Evolutionary conservation across 2,888 invertebrate species (phyloP), one percentile per base, ranked within the genome.

Genomic region (Cheilosia vernalis): DNA sequence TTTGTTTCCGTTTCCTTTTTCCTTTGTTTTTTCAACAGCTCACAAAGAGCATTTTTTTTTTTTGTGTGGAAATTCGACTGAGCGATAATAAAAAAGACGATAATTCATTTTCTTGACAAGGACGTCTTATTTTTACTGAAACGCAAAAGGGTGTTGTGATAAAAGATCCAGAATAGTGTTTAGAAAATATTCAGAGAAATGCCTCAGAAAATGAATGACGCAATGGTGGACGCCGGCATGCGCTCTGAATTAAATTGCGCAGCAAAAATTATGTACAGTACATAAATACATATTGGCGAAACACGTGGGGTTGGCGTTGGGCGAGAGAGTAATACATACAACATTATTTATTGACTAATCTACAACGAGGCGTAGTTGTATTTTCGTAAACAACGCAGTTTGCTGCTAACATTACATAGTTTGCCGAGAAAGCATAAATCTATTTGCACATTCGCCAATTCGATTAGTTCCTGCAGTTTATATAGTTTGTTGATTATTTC

Each of bases 171-270:
- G 17, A 69, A 69, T 21, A 40, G 37, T 37, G 37, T 13, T 37
- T 37, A 13, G n/a, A 17, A 44, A 15, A n/a, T 42, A 10, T 37
- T 13, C 10, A 2, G 15, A 42, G n/a, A 15, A 17, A 44, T 44
- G 44, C 15, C 17, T 47, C 7, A 19, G 19, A 47, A 17, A 19
- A 3, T 47, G 7, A 47, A 47, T 47, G 6, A 17, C 1, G 17
- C 9, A 19, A 2, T 24, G 27, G 24, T 21, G 10, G 53, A 44
- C 44, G 53, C n/a, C 53, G 66, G 51, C 74, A 58, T 58, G 74
- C 74, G 66, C 74, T 30, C 24, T 64, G 6, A n/a, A 24, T 19
- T 10, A 37, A 66, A 74, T 58, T 66, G 74, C 74, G 74, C 74
- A 74, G 64, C 66, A 10, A 66, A 47, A 37, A 47, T 9, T 10